Conservation (phyloP, 2,797 vertebrate species). For the Zalophus californianus region DNA sequence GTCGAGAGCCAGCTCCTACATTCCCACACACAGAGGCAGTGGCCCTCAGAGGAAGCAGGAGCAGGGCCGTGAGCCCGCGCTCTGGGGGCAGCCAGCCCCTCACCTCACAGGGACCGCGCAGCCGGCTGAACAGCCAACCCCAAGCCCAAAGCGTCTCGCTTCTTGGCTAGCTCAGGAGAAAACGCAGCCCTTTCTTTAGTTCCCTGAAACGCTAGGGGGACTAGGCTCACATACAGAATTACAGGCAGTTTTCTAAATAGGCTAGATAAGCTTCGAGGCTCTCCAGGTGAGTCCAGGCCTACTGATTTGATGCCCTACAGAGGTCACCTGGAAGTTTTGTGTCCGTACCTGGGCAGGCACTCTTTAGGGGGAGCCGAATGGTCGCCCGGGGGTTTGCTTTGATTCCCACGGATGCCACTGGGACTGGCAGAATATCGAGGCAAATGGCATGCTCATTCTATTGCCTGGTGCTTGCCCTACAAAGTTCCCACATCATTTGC, state of each 20-base stretch:
- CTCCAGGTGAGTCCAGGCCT: not conserved
- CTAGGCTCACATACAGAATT: not conserved
- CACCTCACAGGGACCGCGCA: fast-evolving
- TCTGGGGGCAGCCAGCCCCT: not conserved
- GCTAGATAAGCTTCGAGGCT: not conserved
- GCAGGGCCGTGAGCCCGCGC: not conserved
- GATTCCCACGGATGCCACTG: not conserved
- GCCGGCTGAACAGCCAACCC: not conserved
- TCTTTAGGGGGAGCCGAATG: not conserved
- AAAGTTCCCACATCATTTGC: not conserved
- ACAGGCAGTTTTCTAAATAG: not conserved
- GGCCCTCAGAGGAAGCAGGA: not conserved
- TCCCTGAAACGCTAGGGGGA: fast-evolving
- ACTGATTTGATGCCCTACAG: not conserved
- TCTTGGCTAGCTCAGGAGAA: not conserved
- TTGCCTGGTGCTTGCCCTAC: not conserved
- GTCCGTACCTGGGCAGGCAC: not conserved
- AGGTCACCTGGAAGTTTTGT: not conserved
- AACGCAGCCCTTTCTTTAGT: not conserved
- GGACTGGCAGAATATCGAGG: not conserved
- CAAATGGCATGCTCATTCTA: not conserved
- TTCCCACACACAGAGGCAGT: not conserved
- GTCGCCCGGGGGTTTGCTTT: not conserved
- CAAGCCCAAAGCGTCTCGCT: not conserved
- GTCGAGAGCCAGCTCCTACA: conserved; percentile 94